Evolutionary conservation across 2,888 invertebrate genomes (phyloP).

Genomic region (Drosophila tanythrix): DNA sequence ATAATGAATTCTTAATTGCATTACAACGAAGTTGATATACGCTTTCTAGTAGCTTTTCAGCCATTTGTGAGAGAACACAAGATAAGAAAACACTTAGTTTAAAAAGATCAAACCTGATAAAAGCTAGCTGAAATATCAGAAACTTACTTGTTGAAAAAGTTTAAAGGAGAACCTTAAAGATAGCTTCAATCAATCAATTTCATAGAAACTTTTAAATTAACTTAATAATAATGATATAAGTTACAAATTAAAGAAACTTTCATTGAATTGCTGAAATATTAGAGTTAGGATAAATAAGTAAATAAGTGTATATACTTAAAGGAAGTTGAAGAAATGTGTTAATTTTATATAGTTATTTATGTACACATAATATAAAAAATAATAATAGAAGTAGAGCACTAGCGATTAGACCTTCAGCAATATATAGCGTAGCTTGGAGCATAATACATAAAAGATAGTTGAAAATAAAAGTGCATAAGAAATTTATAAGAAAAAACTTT

Average conservation of each 20-base stretch:
- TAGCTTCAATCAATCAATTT: background rate
- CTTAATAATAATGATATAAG: background rate
- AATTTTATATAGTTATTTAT: background rate
- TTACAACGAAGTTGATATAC: constrained; percentile 39
- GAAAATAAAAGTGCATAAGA: background rate
- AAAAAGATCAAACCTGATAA: background rate
- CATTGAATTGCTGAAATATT: background rate
- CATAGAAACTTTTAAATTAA: background rate
- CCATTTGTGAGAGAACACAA: background rate
- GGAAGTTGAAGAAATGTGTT: background rate
- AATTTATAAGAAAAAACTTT: background rate
- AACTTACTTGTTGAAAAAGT: background rate
- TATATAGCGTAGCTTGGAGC: background rate
- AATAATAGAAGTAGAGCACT: background rate
- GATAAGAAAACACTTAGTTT: no score
- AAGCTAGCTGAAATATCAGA: background rate
- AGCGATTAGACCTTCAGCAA: background rate
- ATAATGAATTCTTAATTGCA: constrained; percentile 60
- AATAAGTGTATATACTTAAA: background rate
- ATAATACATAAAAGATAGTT: background rate
- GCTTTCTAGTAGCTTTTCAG: constrained; percentile 7
- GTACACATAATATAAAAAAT: background rate
- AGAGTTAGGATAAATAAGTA: background rate
- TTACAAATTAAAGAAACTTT: background rate
- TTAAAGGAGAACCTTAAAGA: background rate